Evolutionary conservation across 2,113 vertebrate species (phyloP), one percentile per base, ranked within the genome.

Genomic region (Melanostigma gelatinosum): DNA sequence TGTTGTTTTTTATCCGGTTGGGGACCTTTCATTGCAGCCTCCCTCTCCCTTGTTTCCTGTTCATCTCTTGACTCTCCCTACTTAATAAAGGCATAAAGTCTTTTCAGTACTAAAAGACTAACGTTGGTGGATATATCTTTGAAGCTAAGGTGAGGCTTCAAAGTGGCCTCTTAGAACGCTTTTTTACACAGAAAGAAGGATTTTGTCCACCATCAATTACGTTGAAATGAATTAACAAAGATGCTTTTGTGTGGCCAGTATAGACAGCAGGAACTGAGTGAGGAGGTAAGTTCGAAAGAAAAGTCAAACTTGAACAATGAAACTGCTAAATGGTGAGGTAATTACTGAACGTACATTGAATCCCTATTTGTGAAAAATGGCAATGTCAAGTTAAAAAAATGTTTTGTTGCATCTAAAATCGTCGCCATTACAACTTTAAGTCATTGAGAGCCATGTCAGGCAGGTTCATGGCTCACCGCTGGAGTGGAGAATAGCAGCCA

Each of bases 401-500:
- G 8, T 3, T 29, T 60, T 57, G 29, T 75, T 12, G 24, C 24
- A 11, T 46, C 44, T n/a, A 24, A 71, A 77, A 71, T 64, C 8
- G 9, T 18, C 24, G 44, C 10, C 3, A 79, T 50, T 57, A 6
- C 48, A 66, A 72, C 4, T 75, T 36, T 24, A 76, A 48, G 29
- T 54, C 27, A 42, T 22, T 82, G 40, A 66, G 71, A 70, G 62
- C 67, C 20, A 16, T 72, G 58, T 82, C 69, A 58, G 66, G 15
- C 72, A 72, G 63, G 61, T 63, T 58, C 32, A 13, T 64, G 72
- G 18, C 52, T 40, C 38, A 38, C 42, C 36, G 32, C 48, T 42
- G 61, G 29, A 67, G 71, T 65, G 16, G 64, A 82, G 68, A 62
- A 55, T 66, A 64, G 68, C 64, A 60, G 70, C 65, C 83, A 79